A percentile compares a stretch with the other conserved stretches of the same genome.
Evolutionary conservation across 2,797 vertebrate species (phyloP).

Genomic region (Sitta carolinensis): DNA sequence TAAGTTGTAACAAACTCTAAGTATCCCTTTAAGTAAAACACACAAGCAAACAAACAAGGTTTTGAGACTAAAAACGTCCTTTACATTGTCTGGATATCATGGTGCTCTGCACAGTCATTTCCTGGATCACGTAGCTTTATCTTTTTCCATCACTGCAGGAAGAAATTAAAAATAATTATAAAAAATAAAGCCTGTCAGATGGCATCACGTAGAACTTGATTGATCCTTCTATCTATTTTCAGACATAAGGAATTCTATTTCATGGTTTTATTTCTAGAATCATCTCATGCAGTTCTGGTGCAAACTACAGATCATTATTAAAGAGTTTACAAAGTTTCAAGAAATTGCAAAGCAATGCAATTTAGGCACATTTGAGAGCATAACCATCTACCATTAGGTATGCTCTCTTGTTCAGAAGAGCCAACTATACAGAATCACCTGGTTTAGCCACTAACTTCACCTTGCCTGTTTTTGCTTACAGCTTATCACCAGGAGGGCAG

Average conservation of each 20-base stretch:
- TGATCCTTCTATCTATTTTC: background rate
- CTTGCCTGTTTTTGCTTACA: accelerated
- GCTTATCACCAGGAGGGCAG: background rate
- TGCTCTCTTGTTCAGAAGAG: background rate
- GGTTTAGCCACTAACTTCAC: background rate
- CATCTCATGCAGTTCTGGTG: background rate
- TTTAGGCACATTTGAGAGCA: background rate
- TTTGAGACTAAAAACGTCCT: background rate
- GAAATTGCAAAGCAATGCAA: background rate
- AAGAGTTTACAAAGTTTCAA: background rate
- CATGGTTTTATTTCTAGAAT: background rate
- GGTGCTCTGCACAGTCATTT: background rate
- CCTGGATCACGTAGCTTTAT: background rate
- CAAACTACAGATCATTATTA: background rate
- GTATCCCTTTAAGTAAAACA: background rate
- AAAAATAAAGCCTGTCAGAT: background rate
- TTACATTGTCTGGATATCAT: background rate
- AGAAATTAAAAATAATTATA: background rate
- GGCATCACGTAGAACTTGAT: background rate
- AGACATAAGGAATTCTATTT: background rate
- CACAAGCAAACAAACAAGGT: background rate
- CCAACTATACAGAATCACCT: background rate
- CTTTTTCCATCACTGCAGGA: background rate
- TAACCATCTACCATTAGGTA: background rate
- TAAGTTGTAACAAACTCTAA: background rate